Conservation (phyloP, 92 coral and sea anemone genomes). For the Heteractis magnifica region DNA sequence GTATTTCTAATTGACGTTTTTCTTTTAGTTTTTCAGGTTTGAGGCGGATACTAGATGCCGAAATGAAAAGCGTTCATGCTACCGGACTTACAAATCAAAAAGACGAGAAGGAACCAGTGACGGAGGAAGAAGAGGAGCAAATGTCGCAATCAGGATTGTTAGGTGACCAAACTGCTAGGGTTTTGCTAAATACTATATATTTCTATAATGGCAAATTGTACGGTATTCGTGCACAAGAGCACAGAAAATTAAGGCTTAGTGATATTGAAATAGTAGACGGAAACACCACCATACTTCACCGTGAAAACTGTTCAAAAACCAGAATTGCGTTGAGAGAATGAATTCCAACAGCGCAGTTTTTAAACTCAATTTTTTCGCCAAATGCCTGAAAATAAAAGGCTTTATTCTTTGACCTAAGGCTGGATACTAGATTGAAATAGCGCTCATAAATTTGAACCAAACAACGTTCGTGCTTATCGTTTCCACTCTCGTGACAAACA, state of each 20-base stretch:
- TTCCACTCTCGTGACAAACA: constrained; percentile 36
- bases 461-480: constrained; percentile 30
- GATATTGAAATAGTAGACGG: constrained; percentile 33
- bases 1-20: not conserved
- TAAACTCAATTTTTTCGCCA: constrained; percentile 13
- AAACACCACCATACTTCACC: constrained; percentile 20
- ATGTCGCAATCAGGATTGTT: constrained; percentile 21
- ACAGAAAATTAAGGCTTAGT: constrained; percentile 23
- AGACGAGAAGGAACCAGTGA: constrained; percentile 31
- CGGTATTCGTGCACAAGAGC: constrained; percentile 42
- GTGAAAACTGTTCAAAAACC: constrained; percentile 30
- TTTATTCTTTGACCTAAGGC: not conserved
- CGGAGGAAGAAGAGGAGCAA: constrained; percentile 25
- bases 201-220: constrained; percentile 42
- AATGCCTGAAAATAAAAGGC: constrained; percentile 41
- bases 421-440: constrained; percentile 14
- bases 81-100: constrained; percentile 28
- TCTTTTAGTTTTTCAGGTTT: constrained; percentile 33
- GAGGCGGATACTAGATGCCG: constrained; percentile 38
- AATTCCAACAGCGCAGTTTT: constrained; percentile 34
- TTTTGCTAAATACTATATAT: constrained; percentile 20
- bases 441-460: constrained; percentile 17
- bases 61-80: constrained; percentile 42
- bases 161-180: constrained; percentile 26
- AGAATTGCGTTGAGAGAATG: constrained; percentile 34